phyloP scores from a whole-genome alignment of 2,888 invertebrate genomes.

The Neoascia interrupta region DNA sequence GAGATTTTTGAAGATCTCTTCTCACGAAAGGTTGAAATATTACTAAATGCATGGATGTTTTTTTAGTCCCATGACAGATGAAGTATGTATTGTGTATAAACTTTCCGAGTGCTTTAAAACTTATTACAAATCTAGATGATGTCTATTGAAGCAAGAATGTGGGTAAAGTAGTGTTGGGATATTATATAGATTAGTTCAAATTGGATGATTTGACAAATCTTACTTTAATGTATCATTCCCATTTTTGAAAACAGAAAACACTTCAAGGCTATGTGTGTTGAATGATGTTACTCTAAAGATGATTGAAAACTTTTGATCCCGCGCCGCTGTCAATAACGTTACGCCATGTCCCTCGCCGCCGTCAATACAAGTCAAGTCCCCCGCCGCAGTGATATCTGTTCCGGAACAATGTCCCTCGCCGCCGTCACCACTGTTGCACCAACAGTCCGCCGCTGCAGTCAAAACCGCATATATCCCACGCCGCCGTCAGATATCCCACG shows the following conservation, averaged over 20 bases:
- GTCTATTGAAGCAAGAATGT: constrained; percentile 24
- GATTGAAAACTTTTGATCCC: not conserved
- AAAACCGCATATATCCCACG: constrained; percentile 10
- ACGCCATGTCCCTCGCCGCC: constrained; percentile 2
- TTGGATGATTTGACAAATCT: no score
- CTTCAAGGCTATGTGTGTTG: no score
- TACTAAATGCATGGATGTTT: constrained; percentile 6
- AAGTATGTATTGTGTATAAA: not conserved
- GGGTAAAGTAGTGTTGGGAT: constrained; percentile 8
- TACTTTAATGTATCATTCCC: constrained; percentile 18
- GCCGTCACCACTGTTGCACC: constrained; percentile 11
- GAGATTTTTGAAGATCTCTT: not conserved
- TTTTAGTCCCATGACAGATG: not conserved
- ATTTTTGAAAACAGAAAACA: no score
- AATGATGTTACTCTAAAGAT: no score
- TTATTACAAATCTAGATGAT: constrained; percentile 4
- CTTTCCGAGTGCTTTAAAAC: constrained; percentile 5
- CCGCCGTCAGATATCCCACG: constrained; percentile 37
- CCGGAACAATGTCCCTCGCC: constrained; percentile 33
- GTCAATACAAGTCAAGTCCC: constrained; percentile 1
- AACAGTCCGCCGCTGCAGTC: constrained; percentile 28
- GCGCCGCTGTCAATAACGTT: not conserved
- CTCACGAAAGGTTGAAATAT: not conserved
- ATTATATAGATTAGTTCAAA: constrained; percentile 1
- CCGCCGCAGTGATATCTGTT: constrained; percentile 7